These are phyloP conservation scores for Cristatella mucedo DNA, from an alignment of 2,888 invertebrate genomes.

Conservation along the genomic window DNA sequence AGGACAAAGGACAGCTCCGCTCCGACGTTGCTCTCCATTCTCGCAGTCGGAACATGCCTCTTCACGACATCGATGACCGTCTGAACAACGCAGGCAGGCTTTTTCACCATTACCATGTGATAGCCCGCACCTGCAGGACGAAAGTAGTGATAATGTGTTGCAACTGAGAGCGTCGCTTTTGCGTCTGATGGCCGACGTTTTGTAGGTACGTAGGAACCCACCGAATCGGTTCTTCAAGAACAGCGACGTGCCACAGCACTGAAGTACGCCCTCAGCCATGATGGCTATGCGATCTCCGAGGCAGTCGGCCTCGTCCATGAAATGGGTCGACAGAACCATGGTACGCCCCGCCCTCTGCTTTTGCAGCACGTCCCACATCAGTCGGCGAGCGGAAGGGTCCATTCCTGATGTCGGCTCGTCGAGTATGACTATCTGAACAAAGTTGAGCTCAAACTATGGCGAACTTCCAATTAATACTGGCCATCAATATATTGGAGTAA, in stretches of 20 bases:
- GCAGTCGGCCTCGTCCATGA: conserved; percentile 77
- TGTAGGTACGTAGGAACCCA: conserved; percentile 13
- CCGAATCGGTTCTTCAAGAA: conserved; percentile 64
- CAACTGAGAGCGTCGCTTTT: no score
- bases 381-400: conserved; percentile 45
- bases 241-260: conserved; percentile 59
- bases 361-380: conserved; percentile 57
- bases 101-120: conserved; percentile 52
- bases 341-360: conserved; percentile 50
- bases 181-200: no score
- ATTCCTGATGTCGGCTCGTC: conserved; percentile 44
- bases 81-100: conserved; percentile 38
- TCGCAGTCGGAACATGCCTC: conserved; percentile 49
- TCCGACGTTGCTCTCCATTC: conserved; percentile 41
- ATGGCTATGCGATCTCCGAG: conserved; percentile 72
- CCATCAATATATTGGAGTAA: no score
- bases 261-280: conserved; percentile 61
- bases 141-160: neutral
- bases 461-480: no score
- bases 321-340: conserved; percentile 56
- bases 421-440: conserved; percentile 37
- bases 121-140: conserved; percentile 62
- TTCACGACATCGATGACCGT: conserved; percentile 47
- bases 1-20: conserved; percentile 29
- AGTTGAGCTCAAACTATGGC: no score